Evolutionary conservation across 1,140 invertebrate genomes (phyloP).

Genomic region (Scaptomyza hsui): DNA sequence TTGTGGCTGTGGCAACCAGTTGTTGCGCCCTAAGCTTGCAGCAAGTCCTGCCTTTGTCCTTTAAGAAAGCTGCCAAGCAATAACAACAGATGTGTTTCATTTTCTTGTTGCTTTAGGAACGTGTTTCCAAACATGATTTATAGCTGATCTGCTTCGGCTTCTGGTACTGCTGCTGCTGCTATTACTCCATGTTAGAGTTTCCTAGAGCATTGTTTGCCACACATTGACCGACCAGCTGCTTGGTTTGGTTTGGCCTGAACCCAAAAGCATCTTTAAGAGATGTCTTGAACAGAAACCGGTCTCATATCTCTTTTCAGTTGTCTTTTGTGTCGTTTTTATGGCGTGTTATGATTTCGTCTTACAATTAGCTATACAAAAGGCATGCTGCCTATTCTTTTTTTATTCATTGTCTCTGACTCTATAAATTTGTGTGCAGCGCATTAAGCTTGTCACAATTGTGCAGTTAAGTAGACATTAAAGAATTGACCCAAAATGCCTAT

Average conservation of each 20-base stretch:
- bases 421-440: constrained; percentile 57
- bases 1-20: constrained; percentile 60
- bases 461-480: constrained; percentile 68
- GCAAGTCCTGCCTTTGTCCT: constrained; percentile 65
- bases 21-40: constrained; percentile 73
- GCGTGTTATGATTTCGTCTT: constrained; percentile 81
- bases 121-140: constrained; percentile 80
- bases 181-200: constrained; percentile 32
- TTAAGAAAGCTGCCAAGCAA: constrained; percentile 63
- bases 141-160: constrained; percentile 50
- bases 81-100: constrained; percentile 69
- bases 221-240: constrained; percentile 61
- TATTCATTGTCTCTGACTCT: constrained; percentile 37
- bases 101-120: constrained; percentile 47
- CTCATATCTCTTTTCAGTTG: constrained; percentile 36
- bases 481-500: constrained; percentile 22
- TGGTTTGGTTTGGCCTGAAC: constrained; percentile 49
- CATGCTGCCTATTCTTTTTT: constrained; percentile 56
- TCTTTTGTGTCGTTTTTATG: constrained; percentile 76
- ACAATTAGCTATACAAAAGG: constrained; percentile 79
- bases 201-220: constrained; percentile 60
- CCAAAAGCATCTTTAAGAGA: not conserved
- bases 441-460: constrained; percentile 75
- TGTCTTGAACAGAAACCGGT: constrained; percentile 23
- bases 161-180: constrained; percentile 29